phyloP scores from a whole-genome alignment of 2,113 vertebrate species.

The Phalacrocorax carbo region DNA sequence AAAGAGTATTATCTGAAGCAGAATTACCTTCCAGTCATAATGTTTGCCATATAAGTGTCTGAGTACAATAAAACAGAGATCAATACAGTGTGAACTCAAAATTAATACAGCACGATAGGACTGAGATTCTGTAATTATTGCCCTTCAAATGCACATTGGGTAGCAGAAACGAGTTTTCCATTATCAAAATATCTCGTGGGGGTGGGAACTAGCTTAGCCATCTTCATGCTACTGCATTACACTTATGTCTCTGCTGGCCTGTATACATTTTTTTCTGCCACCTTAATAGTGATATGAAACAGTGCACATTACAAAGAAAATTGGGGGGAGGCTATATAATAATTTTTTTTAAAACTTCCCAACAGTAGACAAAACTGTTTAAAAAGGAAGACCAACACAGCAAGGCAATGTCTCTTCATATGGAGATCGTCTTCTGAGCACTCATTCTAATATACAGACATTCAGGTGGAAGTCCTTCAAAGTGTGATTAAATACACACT shows the following conservation, averaged over 20 bases:
- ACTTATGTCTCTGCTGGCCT: neutral
- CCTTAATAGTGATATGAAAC: neutral
- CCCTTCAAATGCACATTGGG: neutral
- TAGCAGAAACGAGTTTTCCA: constrained; percentile 28
- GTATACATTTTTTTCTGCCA: neutral
- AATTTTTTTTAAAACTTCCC: neutral
- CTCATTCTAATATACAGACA: neutral
- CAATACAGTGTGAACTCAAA: neutral
- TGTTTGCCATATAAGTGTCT: neutral
- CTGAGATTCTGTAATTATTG: neutral
- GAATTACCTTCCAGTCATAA: neutral
- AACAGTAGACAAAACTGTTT: neutral
- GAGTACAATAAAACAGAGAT: neutral
- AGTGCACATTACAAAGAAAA: neutral
- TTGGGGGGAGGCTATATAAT: neutral
- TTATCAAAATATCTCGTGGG: neutral
- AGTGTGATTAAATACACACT: neutral
- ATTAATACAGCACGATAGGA: neutral
- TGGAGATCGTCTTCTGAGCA: neutral
- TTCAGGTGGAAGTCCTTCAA: neutral
- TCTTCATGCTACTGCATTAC: neutral
- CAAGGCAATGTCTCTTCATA: neutral
- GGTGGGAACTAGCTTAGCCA: neutral
- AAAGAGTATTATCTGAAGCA: neutral
- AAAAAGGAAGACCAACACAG: neutral